Evolutionary conservation across 2,797 vertebrate species (phyloP), one percentile per base, ranked within the genome.

Genomic region (Meda fulgida): DNA sequence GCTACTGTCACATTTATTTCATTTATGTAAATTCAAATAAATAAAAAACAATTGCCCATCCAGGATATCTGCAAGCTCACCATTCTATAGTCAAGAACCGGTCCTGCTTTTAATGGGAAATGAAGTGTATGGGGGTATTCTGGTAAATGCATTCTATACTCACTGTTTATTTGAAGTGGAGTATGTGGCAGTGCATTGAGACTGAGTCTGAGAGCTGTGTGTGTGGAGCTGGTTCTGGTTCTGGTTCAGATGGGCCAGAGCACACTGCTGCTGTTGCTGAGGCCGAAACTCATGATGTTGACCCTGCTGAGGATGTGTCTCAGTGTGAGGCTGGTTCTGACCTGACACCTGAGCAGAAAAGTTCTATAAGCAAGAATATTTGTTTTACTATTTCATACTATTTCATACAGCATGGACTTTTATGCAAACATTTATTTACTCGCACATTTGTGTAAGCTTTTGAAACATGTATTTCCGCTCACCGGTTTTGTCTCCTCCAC

Each of bases 401-500:
- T 18, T 53, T 75, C 46, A 75, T 10, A 34, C 46, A 75, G 6
- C 5, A 75, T 51, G 51, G 75, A 19, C n/a, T 40, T 60, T 19
- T 78, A 21, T 63, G 55, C 38, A 78, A 63, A 46, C 10, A 48
- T 79, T 76, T 36, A 38, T 58, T 38, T 7, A 75, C 48, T 34
- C 13, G 46, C 18, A 76, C 34, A 58, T 38, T 38, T 66, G 40
- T 34, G 26, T 34, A 67, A 48, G 29, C 19, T 46, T 73, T 46
- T 40, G 21, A 38, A 77, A 29, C 38, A 43, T 38, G 58, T 7
- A 38, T 34, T 65, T 19, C 66, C 3, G 55, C 84, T 81, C 70
- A 99, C 98, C 96, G 96, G 94, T 92, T 96, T 96, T 89, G 92
- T 95, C 91, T 93, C 95, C 80, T 97, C 97, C 86, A 97, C 97